Evolutionary conservation across 2,113 vertebrate species (phyloP).

Genomic region (Camelus dromedarius): DNA sequence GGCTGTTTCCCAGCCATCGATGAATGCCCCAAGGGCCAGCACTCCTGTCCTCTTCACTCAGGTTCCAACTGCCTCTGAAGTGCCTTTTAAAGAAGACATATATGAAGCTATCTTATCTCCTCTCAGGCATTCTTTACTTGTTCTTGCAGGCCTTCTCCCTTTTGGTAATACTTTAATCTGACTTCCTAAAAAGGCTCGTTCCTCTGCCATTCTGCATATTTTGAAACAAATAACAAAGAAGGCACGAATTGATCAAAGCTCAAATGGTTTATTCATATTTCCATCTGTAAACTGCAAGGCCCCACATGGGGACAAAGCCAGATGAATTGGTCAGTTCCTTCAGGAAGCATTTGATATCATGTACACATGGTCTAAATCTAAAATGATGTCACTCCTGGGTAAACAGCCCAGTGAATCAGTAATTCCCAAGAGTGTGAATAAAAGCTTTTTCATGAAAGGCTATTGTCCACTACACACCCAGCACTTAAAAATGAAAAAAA

Average conservation of each 20-base stretch:
- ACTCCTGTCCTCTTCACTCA: neutral
- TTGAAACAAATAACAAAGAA: slow-evolving; percentile 60
- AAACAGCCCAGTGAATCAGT: neutral
- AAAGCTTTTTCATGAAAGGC: neutral
- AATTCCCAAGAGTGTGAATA: slow-evolving; percentile 13
- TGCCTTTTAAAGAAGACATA: neutral
- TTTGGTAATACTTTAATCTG: neutral
- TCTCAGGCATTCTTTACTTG: neutral
- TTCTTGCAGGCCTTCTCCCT: neutral
- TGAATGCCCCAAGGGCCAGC: too few relatives aligned
- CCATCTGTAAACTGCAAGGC: slow-evolving; percentile 43
- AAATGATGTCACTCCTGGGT: slow-evolving; percentile 24
- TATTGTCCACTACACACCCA: neutral
- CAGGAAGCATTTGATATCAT: slow-evolving; percentile 30
- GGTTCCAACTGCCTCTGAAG: neutral
- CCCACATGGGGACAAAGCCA: slow-evolving; percentile 23
- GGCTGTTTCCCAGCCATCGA: neutral
- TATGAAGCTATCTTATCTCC: neutral
- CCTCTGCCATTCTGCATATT: slow-evolving; percentile 16
- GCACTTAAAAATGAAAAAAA: neutral
- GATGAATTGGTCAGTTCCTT: slow-evolving; percentile 1
- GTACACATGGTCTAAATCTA: neutral
- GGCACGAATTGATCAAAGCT: slow-evolving; percentile 28
- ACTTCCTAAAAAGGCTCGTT: neutral
- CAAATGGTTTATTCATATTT: slow-evolving; percentile 59